Evolutionary conservation across 2,888 invertebrate species (phyloP).

Genomic region (Chrysolina oricalcia): DNA sequence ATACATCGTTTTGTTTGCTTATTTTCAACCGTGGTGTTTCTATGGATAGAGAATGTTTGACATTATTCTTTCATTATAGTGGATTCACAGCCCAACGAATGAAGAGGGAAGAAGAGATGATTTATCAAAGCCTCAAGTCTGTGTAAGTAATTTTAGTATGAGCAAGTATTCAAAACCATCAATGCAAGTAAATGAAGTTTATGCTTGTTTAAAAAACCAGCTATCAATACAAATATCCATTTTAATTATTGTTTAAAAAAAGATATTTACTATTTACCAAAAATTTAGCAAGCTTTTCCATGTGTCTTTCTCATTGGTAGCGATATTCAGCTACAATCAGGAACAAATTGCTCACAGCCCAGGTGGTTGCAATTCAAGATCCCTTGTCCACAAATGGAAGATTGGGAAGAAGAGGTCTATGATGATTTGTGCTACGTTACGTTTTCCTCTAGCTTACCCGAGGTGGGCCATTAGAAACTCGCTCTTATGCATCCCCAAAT

Average conservation of each 20-base stretch:
- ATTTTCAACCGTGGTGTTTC: too few species aligned
- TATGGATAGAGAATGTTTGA: too few species aligned
- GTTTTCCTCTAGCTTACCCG: constrained; percentile 79
- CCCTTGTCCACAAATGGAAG: constrained; percentile 76
- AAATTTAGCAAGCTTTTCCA: constrained; percentile 8
- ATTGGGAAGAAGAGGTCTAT: constrained; percentile 87
- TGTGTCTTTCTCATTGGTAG: constrained; percentile 40
- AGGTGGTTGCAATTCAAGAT: constrained; percentile 82
- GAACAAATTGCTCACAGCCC: constrained; percentile 68
- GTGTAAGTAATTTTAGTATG: constrained; percentile 77
- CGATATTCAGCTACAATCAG: constrained; percentile 46
- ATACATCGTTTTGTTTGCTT: too few species aligned
- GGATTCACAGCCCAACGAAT: constrained; percentile 83
- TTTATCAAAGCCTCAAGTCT: constrained; percentile 87
- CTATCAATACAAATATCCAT: neutral
- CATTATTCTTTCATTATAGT: constrained; percentile 74
- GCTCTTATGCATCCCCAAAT: constrained; percentile 9
- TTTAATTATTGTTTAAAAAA: neutral
- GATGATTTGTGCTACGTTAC: constrained; percentile 92
- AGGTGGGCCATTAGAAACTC: constrained; percentile 73
- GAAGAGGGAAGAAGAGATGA: constrained; percentile 86
- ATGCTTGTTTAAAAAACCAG: neutral
- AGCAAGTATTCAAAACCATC: constrained; percentile 47
- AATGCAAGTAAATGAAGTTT: neutral
- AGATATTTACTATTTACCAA: constrained; percentile 24